These are phyloP conservation scores for Cataglyphis hispanica DNA, from an alignment of 1,140 invertebrate genomes.

Conservation along the genomic window DNA sequence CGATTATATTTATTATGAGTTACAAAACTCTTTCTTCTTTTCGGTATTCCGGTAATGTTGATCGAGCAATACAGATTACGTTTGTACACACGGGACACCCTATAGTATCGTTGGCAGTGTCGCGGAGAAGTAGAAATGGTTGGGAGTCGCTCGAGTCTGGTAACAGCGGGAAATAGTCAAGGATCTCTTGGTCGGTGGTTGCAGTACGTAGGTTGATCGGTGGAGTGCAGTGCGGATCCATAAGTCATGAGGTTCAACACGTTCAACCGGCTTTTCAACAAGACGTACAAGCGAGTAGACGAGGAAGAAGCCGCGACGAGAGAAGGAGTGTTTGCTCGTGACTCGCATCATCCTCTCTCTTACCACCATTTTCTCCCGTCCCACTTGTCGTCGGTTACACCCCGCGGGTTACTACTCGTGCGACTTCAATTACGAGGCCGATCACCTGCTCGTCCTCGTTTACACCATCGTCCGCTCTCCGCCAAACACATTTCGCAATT, in stretches of 20 bases:
- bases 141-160: conserved; percentile 45
- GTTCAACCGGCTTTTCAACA: conserved; percentile 72
- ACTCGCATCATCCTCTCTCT: conserved; percentile 43
- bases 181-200: conserved; percentile 27
- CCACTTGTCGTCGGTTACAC: conserved; percentile 44
- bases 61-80: conserved; percentile 5
- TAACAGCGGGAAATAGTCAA: conserved; percentile 56
- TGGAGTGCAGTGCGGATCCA: conserved; percentile 77
- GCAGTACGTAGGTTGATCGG: conserved; percentile 70
- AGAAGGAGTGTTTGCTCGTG: conserved; percentile 78
- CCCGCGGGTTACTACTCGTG: conserved; percentile 70
- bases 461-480: conserved; percentile 23
- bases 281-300: conserved; percentile 68
- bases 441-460: conserved; percentile 74
- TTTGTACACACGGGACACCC: conserved; percentile 35
- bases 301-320: conserved; percentile 70
- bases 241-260: conserved; percentile 80
- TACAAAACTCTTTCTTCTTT: neutral
- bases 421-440: conserved; percentile 75
- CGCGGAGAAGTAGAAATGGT: conserved; percentile 48
- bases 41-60: conserved; percentile 5
- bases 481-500: neutral
- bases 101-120: conserved; percentile 34
- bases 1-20: neutral
- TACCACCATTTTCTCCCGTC: conserved; percentile 1